phyloP scores from a whole-genome alignment of 2,888 invertebrate species.

The Cloeon dipterum region DNA sequence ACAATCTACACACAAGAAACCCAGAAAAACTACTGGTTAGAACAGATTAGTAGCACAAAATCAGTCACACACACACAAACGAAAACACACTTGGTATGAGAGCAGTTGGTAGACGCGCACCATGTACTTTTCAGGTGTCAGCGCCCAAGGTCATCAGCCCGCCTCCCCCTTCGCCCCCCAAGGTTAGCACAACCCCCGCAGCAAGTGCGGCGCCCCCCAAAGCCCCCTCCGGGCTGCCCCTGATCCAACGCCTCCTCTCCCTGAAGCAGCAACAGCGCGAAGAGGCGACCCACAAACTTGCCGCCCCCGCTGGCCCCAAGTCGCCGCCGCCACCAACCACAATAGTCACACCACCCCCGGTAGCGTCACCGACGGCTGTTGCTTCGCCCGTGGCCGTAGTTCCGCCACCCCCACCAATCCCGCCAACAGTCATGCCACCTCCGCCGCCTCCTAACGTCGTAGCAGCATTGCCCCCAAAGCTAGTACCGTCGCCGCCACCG shows the following conservation, averaged over 20 bases:
- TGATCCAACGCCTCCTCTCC: slow-evolving; percentile 34
- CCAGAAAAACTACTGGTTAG: too few species aligned
- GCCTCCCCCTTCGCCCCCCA: neutral
- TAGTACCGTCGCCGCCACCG: neutral
- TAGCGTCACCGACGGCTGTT: too few species aligned
- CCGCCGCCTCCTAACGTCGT: too few species aligned
- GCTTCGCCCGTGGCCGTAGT: too few species aligned
- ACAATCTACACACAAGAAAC: too few species aligned
- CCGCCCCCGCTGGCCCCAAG: neutral
- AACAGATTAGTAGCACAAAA: too few species aligned
- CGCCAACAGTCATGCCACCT: neutral
- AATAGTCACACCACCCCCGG: too few species aligned
- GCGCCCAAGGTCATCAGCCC: neutral
- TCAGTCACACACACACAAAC: too few species aligned
- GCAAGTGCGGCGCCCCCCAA: neutral
- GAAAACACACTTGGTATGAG: too few species aligned
- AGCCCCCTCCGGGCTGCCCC: slow-evolving; percentile 14
- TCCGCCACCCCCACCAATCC: neutral
- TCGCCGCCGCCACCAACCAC: slow-evolving; percentile 5
- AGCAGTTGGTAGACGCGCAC: too few species aligned
- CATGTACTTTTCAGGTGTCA: neutral
- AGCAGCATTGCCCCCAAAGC: neutral
- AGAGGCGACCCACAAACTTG: slow-evolving; percentile 12
- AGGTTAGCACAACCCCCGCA: too few species aligned
- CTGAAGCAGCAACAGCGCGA: slow-evolving; percentile 64